These are phyloP conservation scores for Leptura quadrifasciata DNA, from an alignment of 2,888 invertebrate species.

Conservation along the genomic window DNA sequence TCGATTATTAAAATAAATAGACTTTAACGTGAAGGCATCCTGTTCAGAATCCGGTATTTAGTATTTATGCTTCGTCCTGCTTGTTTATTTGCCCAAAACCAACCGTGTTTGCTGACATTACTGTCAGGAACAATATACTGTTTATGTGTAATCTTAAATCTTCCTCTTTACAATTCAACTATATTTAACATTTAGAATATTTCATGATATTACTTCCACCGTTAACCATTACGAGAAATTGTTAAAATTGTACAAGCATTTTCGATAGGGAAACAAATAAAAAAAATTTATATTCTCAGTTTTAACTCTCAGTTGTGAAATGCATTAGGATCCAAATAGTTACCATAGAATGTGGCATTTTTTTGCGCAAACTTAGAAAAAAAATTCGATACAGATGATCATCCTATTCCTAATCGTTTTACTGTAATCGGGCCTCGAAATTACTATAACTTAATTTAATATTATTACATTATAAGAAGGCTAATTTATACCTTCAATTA, in stretches of 20 bases:
- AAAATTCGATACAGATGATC: too few relatives aligned
- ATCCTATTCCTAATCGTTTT: too few relatives aligned
- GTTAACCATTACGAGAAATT: neutral
- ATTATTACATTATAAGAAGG: too few relatives aligned
- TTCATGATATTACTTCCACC: neutral
- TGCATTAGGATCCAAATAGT: too few relatives aligned
- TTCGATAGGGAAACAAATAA: too few relatives aligned
- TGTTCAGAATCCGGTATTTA: neutral
- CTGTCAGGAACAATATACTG: neutral
- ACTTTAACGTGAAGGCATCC: neutral
- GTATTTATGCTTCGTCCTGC: neutral
- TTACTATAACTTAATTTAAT: too few relatives aligned
- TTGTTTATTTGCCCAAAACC: neutral
- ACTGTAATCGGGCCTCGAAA: too few relatives aligned
- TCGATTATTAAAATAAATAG: constrained; percentile 18
- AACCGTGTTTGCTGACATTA: neutral
- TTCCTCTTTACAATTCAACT: neutral
- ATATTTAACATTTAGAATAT: neutral
- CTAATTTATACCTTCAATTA: too few relatives aligned
- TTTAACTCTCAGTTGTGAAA: too few relatives aligned
- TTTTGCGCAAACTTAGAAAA: too few relatives aligned
- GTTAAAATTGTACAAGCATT: neutral
- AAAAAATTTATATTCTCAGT: too few relatives aligned
- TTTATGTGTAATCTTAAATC: neutral
- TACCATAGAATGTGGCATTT: too few relatives aligned